Evolutionary conservation across 2,797 vertebrate genomes (phyloP).

Genomic region (Cyclura pinguis): DNA sequence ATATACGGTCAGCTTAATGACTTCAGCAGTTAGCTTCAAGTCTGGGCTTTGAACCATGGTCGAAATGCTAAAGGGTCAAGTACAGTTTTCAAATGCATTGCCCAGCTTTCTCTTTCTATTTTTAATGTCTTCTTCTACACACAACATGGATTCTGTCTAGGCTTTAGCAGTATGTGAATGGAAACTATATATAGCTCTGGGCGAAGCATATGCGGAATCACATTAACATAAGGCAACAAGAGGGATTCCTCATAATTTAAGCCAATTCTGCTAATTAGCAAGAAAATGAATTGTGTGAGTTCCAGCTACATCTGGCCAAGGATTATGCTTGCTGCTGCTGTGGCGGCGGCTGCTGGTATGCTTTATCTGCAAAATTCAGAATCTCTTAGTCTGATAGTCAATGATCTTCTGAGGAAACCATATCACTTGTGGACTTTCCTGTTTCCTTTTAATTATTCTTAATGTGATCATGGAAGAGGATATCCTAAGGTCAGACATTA

Average conservation of each 20-base stretch:
- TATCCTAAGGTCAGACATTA: constrained; percentile 76
- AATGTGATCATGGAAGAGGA: constrained; percentile 73
- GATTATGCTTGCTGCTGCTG: constrained; percentile 31
- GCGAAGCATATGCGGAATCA: constrained; percentile 24
- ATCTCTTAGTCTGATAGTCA: constrained; percentile 69
- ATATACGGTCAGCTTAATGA: constrained; percentile 45
- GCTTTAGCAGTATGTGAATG: constrained; percentile 45
- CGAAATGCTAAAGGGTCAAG: constrained; percentile 46
- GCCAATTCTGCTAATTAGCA: constrained; percentile 60
- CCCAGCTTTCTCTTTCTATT: constrained; percentile 40
- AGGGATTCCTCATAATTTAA: constrained; percentile 43
- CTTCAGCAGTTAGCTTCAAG: constrained; percentile 38
- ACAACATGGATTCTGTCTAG: constrained; percentile 36
- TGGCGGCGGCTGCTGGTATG: constrained; percentile 48
- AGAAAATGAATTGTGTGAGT: constrained; percentile 61
- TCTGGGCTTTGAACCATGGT: constrained; percentile 53
- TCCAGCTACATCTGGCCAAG: constrained; percentile 61
- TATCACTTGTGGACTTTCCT: constrained; percentile 70
- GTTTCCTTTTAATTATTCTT: constrained; percentile 77
- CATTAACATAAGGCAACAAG: constrained; percentile 46
- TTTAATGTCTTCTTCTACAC: constrained; percentile 38
- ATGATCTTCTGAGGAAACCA: constrained; percentile 72
- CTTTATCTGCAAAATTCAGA: constrained; percentile 73
- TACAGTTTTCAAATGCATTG: constrained; percentile 38
- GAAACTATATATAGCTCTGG: constrained; percentile 49